A percentile compares a stretch with the other conserved stretches of the same genome.
These are phyloP conservation scores for Umimayanthus kanabou DNA, from an alignment of 92 coral and sea anemone species.

Conservation along the genomic window DNA sequence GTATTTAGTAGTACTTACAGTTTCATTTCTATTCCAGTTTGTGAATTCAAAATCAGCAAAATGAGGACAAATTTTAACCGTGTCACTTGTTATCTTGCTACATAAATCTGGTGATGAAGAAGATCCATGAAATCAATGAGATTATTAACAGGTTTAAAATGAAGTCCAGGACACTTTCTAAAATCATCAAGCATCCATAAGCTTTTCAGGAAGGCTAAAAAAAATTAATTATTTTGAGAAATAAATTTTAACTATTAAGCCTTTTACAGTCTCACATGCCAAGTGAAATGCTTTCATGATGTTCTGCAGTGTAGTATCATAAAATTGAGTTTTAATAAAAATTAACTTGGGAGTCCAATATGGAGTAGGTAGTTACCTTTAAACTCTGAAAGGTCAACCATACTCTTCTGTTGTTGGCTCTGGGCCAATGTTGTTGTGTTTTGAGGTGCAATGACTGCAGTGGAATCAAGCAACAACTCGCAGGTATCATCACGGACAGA, in stretches of 20 bases:
- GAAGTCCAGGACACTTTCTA: too few relatives aligned
- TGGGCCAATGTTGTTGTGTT: conserved; percentile 54
- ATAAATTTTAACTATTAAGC: too few relatives aligned
- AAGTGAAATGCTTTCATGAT: too few relatives aligned
- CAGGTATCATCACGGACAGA: conserved; percentile 84
- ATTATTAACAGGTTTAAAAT: too few relatives aligned
- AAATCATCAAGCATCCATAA: too few relatives aligned
- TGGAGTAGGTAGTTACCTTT: conserved; percentile 53
- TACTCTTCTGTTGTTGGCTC: conserved; percentile 56
- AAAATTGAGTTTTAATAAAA: neutral
- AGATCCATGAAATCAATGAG: neutral
- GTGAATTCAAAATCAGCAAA: conserved; percentile 94
- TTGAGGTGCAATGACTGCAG: conserved; percentile 62
- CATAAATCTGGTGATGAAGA: conserved; percentile 63
- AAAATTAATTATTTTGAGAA: too few relatives aligned
- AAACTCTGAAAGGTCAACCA: conserved; percentile 84
- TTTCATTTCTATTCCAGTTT: conserved; percentile 85
- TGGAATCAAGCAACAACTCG: conserved; percentile 87
- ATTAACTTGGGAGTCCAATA: neutral
- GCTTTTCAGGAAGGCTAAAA: too few relatives aligned
- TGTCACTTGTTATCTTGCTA: conserved; percentile 62
- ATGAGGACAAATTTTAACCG: conserved; percentile 83
- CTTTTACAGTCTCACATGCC: too few relatives aligned
- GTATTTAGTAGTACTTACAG: conserved; percentile 39
- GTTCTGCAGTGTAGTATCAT: neutral